phyloP scores from a whole-genome alignment of 2,797 vertebrate species.

The Lepilemur septentrionalis region DNA sequence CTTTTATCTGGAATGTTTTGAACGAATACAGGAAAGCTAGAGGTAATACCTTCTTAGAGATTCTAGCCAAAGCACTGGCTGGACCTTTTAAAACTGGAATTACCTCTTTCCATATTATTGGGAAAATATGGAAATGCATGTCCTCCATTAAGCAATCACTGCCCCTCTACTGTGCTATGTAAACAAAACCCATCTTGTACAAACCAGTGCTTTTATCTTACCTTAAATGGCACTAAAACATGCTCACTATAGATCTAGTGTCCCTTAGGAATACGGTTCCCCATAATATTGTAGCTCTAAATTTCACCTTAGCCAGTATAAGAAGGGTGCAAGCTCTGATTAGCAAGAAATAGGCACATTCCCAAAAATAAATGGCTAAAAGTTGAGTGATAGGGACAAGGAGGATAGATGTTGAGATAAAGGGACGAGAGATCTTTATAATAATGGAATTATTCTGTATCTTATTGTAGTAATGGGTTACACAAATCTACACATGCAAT shows the following conservation, averaged over 20 bases:
- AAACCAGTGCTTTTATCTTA: background rate
- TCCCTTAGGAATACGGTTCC: background rate
- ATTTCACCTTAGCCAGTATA: background rate
- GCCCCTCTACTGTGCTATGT: background rate
- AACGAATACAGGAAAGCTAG: background rate
- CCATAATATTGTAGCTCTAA: background rate
- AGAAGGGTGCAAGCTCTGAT: background rate
- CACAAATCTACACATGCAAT: background rate
- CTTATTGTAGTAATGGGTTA: background rate
- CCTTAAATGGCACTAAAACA: background rate
- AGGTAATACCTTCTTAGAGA: slow-evolving; percentile 22
- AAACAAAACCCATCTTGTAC: background rate
- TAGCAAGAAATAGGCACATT: background rate
- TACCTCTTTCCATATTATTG: background rate
- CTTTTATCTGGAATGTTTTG: slow-evolving; percentile 30
- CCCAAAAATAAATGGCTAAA: background rate
- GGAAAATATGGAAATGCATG: background rate
- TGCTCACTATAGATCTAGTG: background rate
- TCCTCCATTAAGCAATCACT: background rate
- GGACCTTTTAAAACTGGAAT: background rate
- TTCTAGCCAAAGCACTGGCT: background rate
- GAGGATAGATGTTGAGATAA: background rate
- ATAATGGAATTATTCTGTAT: background rate
- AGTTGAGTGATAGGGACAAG: background rate
- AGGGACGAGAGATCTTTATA: background rate